Conservation (phyloP, 1,140 invertebrate species). For the Hyposmocoma kahamanoa region DNA sequence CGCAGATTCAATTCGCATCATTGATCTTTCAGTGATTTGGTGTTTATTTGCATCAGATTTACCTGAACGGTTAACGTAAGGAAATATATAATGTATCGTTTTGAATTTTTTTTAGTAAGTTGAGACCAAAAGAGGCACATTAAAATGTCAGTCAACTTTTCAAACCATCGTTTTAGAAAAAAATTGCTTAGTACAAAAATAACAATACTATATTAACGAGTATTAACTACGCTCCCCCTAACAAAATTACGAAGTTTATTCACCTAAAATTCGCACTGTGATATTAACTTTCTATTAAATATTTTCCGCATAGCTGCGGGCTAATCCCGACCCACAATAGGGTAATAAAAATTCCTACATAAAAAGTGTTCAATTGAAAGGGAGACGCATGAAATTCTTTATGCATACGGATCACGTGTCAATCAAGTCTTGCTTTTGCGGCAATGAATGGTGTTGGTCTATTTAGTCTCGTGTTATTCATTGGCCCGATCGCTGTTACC, state of each 20-base stretch:
- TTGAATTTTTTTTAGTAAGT: too few species aligned
- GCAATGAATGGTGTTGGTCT: conserved; percentile 55
- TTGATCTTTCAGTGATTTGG: too few species aligned
- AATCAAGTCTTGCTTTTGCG: conserved; percentile 52
- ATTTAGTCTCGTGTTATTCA: conserved; percentile 59
- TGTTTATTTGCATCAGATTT: too few species aligned
- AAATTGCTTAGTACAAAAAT: too few species aligned
- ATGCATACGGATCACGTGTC: conserved; percentile 53
- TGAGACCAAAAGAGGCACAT: too few species aligned
- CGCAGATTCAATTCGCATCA: too few species aligned
- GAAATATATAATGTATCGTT: too few species aligned
- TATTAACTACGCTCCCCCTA: conserved; percentile 13
- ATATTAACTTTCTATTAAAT: conserved; percentile 46
- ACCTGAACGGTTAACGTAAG: too few species aligned
- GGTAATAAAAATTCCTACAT: conserved; percentile 49
- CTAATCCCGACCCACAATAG: conserved; percentile 43
- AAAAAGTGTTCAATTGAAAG: conserved; percentile 48
- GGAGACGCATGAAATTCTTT: conserved; percentile 40
- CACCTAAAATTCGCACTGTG: conserved; percentile 26
- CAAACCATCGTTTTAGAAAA: too few species aligned
- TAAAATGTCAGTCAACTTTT: too few species aligned
- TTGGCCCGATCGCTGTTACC: conserved; percentile 46
- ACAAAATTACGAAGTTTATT: conserved; percentile 19
- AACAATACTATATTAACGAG: conserved; percentile 16
- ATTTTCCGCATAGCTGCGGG: conserved; percentile 50